phyloP scores from a whole-genome alignment of 1,140 invertebrate genomes.

The Caenorhabditis brenneri region DNA sequence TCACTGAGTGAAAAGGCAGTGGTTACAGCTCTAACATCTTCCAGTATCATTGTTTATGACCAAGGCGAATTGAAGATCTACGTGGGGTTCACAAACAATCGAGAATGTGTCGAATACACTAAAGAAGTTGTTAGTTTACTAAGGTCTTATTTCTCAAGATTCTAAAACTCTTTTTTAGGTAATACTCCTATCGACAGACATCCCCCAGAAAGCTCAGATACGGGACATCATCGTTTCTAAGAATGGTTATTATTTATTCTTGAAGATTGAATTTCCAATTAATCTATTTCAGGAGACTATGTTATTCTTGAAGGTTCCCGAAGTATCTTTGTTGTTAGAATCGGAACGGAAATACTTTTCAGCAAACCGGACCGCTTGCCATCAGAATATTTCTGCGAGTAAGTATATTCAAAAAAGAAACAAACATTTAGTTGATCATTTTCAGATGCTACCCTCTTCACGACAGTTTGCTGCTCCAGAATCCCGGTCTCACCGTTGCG shows the following conservation, averaged over 20 bases:
- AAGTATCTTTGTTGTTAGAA: background rate
- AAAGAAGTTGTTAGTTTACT: background rate
- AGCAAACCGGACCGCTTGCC: background rate
- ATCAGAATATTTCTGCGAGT: slow-evolving; percentile 25
- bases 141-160: background rate
- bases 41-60: slow-evolving; percentile 68
- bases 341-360: background rate
- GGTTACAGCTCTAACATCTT: background rate
- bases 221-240: background rate
- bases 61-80: background rate
- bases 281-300: background rate
- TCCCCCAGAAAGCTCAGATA: background rate
- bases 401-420: background rate
- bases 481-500: background rate
- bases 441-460: slow-evolving; percentile 13
- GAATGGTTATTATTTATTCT: no score
- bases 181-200: background rate
- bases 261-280: no score
- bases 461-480: slow-evolving; percentile 18
- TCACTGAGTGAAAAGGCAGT: slow-evolving; percentile 1
- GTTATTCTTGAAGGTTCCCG: slow-evolving; percentile 7
- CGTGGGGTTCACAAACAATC: background rate
- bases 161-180: background rate
- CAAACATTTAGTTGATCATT: background rate
- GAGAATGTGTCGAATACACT: background rate